A percentile compares a stretch with the other conserved stretches of the same genome.
phyloP scores from a whole-genome alignment of 2,113 vertebrate species.

The Nanorana parkeri region DNA sequence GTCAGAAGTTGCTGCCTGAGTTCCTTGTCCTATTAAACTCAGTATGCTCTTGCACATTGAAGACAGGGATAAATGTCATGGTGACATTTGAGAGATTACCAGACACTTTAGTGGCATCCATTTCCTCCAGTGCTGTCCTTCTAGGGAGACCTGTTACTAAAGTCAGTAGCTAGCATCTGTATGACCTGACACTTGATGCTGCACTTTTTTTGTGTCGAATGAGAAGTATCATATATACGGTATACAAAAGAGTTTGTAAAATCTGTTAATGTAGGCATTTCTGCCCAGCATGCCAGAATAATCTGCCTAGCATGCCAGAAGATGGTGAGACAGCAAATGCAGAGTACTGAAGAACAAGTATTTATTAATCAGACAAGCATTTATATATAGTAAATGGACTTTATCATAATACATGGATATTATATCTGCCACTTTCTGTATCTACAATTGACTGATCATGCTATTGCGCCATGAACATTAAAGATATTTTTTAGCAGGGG shows the following conservation, averaged over 20 bases:
- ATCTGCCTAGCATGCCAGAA: too few species aligned
- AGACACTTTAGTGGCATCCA: neutral
- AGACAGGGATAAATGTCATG: slow-evolving; percentile 8
- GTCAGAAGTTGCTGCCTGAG: neutral
- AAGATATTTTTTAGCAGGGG: too few species aligned
- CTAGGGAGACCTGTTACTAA: slow-evolving; percentile 1
- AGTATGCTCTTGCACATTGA: neutral
- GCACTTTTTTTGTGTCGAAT: neutral
- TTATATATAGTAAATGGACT: too few species aligned
- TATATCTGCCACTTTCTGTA: too few species aligned
- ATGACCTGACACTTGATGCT: slow-evolving; percentile 6
- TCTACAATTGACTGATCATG: too few species aligned
- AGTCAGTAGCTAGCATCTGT: neutral
- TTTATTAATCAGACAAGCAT: too few species aligned
- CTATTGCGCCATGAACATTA: too few species aligned
- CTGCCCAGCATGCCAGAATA: neutral
- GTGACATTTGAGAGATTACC: slow-evolving; percentile 11
- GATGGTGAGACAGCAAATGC: too few species aligned
- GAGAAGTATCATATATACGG: neutral
- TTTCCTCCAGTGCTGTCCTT: neutral
- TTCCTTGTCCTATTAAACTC: neutral
- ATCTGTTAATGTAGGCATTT: neutral
- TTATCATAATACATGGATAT: too few species aligned
- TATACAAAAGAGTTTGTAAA: neutral
- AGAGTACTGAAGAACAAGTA: too few species aligned